Evolutionary conservation across 2,888 invertebrate species (phyloP).

Genomic region (Ectropis crepuscularia): DNA sequence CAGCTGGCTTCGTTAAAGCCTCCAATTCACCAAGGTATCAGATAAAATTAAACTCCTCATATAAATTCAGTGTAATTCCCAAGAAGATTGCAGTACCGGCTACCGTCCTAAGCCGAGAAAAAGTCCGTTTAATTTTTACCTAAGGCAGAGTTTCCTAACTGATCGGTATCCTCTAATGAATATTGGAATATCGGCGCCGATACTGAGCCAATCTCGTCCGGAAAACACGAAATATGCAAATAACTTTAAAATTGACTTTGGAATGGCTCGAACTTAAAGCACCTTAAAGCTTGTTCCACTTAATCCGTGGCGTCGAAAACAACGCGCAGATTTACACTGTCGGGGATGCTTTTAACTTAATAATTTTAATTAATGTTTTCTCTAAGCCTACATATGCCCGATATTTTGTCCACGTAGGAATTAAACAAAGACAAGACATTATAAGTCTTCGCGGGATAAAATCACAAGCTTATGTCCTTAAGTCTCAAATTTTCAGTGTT

Average conservation of each 20-base stretch:
- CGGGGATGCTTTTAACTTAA: slow-evolving; percentile 10
- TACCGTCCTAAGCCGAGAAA: slow-evolving; percentile 28
- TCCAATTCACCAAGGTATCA: slow-evolving; percentile 20
- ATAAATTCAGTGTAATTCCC: slow-evolving; percentile 27
- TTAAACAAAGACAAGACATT: too few relatives aligned
- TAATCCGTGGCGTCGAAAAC: slow-evolving; percentile 40
- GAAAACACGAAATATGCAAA: slow-evolving; percentile 71
- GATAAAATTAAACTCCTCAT: slow-evolving; percentile 31
- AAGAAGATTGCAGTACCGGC: slow-evolving; percentile 20
- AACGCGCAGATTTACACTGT: slow-evolving; percentile 29
- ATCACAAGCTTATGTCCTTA: too few relatives aligned
- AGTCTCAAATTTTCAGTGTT: too few relatives aligned
- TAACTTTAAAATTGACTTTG: slow-evolving; percentile 70
- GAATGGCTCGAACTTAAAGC: slow-evolving; percentile 50
- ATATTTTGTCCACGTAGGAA: too few relatives aligned
- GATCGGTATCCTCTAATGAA: slow-evolving; percentile 48
- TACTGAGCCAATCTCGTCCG: slow-evolving; percentile 48
- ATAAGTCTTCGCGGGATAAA: too few relatives aligned
- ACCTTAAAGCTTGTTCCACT: slow-evolving; percentile 39
- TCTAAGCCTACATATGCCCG: too few relatives aligned
- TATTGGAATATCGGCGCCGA: slow-evolving; percentile 52
- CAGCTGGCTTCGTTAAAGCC: slow-evolving; percentile 16
- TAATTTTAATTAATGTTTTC: too few relatives aligned
- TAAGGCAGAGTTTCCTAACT: slow-evolving; percentile 41
- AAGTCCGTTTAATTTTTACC: slow-evolving; percentile 30